These are phyloP conservation scores for Hypena proboscidalis DNA, from an alignment of 2,888 invertebrate species.

Conservation along the genomic window DNA sequence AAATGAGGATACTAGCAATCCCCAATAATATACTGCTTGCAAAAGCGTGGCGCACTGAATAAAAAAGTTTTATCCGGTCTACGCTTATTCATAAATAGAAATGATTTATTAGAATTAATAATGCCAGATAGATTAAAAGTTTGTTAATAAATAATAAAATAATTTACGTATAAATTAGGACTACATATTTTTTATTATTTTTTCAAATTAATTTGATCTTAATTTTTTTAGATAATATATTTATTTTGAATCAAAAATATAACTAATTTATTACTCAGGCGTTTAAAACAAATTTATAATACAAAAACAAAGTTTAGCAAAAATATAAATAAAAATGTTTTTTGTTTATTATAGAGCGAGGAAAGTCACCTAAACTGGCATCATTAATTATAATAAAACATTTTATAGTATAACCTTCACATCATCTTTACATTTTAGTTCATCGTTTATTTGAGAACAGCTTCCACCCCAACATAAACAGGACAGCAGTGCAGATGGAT, in stretches of 20 bases:
- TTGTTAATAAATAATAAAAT: neutral
- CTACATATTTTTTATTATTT: too few species aligned
- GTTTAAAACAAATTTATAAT: too few species aligned
- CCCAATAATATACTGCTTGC: conserved; percentile 46
- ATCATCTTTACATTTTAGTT: conserved; percentile 45
- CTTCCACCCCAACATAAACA: conserved; percentile 87
- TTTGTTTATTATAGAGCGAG: too few species aligned
- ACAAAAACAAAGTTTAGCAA: too few species aligned
- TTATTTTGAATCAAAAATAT: too few species aligned
- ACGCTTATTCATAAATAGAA: conserved; percentile 42
- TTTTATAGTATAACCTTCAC: conserved; percentile 15
- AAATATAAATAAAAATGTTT: too few species aligned
- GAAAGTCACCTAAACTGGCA: neutral
- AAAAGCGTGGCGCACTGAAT: conserved; percentile 56
- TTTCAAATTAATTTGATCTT: too few species aligned
- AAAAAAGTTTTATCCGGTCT: conserved; percentile 56
- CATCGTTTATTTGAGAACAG: conserved; percentile 83
- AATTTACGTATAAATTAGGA: neutral
- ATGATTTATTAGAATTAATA: conserved; percentile 26
- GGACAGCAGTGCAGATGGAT: conserved; percentile 86
- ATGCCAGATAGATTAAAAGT: too few species aligned
- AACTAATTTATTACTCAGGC: too few species aligned
- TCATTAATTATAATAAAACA: conserved; percentile 30
- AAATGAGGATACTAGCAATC: conserved; percentile 38
- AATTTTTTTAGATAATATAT: too few species aligned